Evolutionary conservation across 2,888 invertebrate species (phyloP).

Genomic region (Pristionchus mayeri): DNA sequence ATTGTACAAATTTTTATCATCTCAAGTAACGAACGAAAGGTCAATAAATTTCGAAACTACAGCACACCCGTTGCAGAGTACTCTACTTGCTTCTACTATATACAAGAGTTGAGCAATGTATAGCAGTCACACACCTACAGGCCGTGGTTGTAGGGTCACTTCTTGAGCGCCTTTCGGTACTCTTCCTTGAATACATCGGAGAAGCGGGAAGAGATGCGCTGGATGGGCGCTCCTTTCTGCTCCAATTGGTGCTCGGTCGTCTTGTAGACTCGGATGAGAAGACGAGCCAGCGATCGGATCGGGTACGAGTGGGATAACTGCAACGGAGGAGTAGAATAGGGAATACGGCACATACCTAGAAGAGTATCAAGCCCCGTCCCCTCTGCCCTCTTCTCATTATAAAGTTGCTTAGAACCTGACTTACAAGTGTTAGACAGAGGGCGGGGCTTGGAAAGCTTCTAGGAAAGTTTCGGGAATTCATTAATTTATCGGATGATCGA

Average conservation of each 20-base stretch:
- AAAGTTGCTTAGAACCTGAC: too few relatives aligned
- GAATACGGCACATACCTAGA: too few relatives aligned
- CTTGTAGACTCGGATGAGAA: slow-evolving; percentile 60
- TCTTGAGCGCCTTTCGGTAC: slow-evolving; percentile 62
- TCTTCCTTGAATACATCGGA: slow-evolving; percentile 60
- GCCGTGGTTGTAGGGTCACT: not conserved
- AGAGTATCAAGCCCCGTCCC: too few relatives aligned
- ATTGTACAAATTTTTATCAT: too few relatives aligned
- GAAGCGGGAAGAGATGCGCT: slow-evolving; percentile 40
- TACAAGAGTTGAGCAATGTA: not conserved
- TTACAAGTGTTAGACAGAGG: too few relatives aligned
- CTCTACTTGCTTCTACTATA: too few relatives aligned
- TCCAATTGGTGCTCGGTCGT: slow-evolving; percentile 58
- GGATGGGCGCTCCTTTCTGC: slow-evolving; percentile 19
- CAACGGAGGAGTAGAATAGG: not conserved
- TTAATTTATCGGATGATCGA: too few relatives aligned
- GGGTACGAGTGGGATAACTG: slow-evolving; percentile 63
- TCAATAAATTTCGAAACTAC: too few relatives aligned
- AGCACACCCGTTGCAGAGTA: slow-evolving; percentile 2
- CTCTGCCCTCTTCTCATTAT: too few relatives aligned
- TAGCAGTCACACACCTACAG: not conserved
- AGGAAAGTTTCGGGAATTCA: too few relatives aligned
- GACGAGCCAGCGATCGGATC: slow-evolving; percentile 58
- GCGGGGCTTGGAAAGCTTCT: too few relatives aligned
- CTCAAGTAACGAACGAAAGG: too few relatives aligned